Percentiles rank a stretch among this genome's conserved stretches.
These are phyloP conservation scores for Gila robusta DNA, from an alignment of 2,797 vertebrate species.

Conservation along the genomic window DNA sequence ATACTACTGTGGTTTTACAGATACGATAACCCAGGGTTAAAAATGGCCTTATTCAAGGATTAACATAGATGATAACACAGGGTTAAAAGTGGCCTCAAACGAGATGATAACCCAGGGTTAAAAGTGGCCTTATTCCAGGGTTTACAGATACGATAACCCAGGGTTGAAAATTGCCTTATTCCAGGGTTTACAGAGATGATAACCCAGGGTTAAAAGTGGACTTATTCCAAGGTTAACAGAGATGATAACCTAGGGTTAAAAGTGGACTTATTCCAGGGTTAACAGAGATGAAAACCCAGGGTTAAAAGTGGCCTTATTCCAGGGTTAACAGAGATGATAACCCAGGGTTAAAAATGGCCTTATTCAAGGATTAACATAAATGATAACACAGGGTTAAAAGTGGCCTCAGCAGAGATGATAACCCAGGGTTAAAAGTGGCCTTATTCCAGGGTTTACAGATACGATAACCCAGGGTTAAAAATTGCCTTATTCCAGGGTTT, in stretches of 20 bases:
- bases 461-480: not conserved
- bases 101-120: not conserved
- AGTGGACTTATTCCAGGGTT: accelerated
- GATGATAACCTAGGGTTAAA: not conserved
- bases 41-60: too few relatives aligned
- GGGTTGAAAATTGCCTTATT: not conserved
- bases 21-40: too few relatives aligned
- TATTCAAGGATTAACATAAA: not conserved
- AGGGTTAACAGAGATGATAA: too few relatives aligned
- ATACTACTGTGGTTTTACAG: too few relatives aligned
- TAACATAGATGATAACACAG: not conserved
- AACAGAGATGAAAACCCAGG: not conserved
- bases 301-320: accelerated
- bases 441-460: not conserved
- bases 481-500: accelerated
- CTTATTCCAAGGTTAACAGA: not conserved
- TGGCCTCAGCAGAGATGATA: not conserved
- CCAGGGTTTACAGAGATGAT: not conserved
- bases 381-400: not conserved
- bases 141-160: not conserved
- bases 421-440: not conserved
- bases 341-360: not conserved
- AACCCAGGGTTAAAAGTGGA: not conserved
- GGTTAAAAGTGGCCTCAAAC: not conserved
- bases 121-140: not conserved